Evolutionary conservation across 2,113 vertebrate genomes (phyloP), one percentile per base, ranked within the genome.

Genomic region (Galemys pyrenaicus): DNA sequence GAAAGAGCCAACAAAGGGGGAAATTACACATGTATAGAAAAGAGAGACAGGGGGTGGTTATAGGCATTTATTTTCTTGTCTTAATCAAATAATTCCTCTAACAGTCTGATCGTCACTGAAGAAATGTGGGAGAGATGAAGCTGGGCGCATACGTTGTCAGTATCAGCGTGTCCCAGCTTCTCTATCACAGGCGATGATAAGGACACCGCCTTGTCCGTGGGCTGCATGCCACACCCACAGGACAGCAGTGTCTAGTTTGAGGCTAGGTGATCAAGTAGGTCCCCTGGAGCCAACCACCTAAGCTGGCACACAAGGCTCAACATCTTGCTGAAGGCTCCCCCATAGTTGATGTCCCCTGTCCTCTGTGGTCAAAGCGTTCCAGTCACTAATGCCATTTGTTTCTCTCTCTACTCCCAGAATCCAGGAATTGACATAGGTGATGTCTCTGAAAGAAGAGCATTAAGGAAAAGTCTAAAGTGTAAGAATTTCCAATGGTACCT

Each of bases 401-500:
- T 91, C 58, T 82, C 89, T 96, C 39, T 71, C 73, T 46, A 89
- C 78, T 97, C 98, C 39, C 97, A 99, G 99, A 99, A 99, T 85
- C 99, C 99, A 37, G 99, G 99, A n/a, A 99, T 99, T 77, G 99
- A 99, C 97, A 99, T 99, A 0, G 99, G 99, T 0, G 99, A 99
- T 91, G 96, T 99, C 94, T 99, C 99, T 0, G 98, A 99, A 96
- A 98, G 99, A 94, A 98, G 98, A 71, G 98, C 98, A 0, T 94
- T 99, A 87, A 98, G 99, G 96, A 99, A 99, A 97, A 99, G 98
- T 84, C 98, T 99, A 93, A 99, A 99, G 93, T 99, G 99, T 95
- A 99, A 99, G 95, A 99, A 98, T 91, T 99, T 99, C 95, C 99
- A 99, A 97, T 99, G 99, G 99, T 99, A 99, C 98, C 98, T 99